Evolutionary conservation across 2,888 invertebrate species (phyloP).

Genomic region (Drosophila dives): DNA sequence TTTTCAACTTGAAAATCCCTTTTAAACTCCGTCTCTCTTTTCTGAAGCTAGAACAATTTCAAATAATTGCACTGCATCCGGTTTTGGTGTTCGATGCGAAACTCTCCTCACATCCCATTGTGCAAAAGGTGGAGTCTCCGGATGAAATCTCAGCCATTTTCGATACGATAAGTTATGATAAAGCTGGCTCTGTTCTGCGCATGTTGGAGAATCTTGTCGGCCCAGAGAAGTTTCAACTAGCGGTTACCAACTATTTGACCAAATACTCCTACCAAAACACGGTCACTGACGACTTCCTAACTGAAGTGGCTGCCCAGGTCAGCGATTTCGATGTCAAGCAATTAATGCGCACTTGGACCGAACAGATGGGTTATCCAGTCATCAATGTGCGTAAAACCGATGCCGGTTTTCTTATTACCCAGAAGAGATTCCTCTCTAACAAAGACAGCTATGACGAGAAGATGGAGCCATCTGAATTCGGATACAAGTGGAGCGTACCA

Average conservation of each 20-base stretch:
- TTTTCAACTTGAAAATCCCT: conserved; percentile 18
- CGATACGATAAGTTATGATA: conserved; percentile 94
- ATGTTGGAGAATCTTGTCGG: conserved; percentile 93
- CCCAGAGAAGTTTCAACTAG: conserved; percentile 89
- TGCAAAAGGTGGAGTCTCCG: conserved; percentile 92
- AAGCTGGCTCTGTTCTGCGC: conserved; percentile 93
- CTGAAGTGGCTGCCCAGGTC: conserved; percentile 85
- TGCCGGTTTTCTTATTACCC: conserved; percentile 86
- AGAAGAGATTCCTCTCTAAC: conserved; percentile 90
- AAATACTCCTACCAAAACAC: conserved; percentile 90
- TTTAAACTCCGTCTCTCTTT: conserved; percentile 20
- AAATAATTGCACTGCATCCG: conserved; percentile 89
- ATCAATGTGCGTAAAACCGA: conserved; percentile 86
- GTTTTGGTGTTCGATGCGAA: conserved; percentile 91
- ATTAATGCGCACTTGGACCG: conserved; percentile 94
- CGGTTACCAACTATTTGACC: conserved; percentile 90
- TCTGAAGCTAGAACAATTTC: conserved; percentile 90
- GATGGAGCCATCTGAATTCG: conserved; percentile 85
- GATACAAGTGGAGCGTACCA: conserved; percentile 93
- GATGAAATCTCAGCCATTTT: conserved; percentile 96
- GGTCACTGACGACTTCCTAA: conserved; percentile 90
- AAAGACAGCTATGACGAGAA: conserved; percentile 86
- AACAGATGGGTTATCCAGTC: conserved; percentile 94
- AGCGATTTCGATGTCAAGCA: conserved; percentile 85
- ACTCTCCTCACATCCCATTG: conserved; percentile 94